These are phyloP conservation scores for Poeciliopsis turrubarensis DNA, from an alignment of 2,113 vertebrate genomes.

Conservation along the genomic window DNA sequence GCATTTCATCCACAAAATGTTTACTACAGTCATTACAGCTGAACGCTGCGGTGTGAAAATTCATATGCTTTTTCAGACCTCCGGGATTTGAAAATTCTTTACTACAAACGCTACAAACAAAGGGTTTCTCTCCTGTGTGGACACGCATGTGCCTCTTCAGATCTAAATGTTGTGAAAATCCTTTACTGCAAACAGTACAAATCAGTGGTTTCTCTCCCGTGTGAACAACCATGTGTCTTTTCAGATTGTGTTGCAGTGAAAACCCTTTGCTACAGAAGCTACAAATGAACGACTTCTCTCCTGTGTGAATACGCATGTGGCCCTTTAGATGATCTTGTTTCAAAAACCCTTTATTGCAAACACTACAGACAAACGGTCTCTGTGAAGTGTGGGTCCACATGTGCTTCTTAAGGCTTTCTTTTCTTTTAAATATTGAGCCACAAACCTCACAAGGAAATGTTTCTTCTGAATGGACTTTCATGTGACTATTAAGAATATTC, in stretches of 20 bases:
- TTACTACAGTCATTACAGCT: not conserved
- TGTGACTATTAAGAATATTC: slow-evolving; percentile 1
- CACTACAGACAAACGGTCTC: not conserved
- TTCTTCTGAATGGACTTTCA: not conserved
- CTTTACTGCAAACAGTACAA: not conserved
- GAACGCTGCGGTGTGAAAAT: not conserved
- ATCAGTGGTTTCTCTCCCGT: not conserved
- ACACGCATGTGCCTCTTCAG: slow-evolving; percentile 1
- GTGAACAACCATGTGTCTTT: not conserved
- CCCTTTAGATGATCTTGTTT: not conserved
- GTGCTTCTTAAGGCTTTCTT: not conserved
- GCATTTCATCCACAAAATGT: not conserved
- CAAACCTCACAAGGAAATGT: not conserved
- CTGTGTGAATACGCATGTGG: not conserved
- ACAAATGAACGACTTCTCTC: not conserved
- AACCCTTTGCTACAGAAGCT: not conserved
- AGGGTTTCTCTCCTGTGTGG: not conserved
- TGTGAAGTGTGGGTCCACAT: not conserved
- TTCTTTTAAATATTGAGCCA: not conserved
- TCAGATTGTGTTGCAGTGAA: not conserved
- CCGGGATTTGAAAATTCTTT: not conserved
- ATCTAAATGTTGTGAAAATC: not conserved
- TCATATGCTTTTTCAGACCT: not conserved
- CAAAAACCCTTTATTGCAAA: not conserved
- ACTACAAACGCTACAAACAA: not conserved